phyloP scores from a whole-genome alignment of 2,888 invertebrate species.

The Lysandra coridon region DNA sequence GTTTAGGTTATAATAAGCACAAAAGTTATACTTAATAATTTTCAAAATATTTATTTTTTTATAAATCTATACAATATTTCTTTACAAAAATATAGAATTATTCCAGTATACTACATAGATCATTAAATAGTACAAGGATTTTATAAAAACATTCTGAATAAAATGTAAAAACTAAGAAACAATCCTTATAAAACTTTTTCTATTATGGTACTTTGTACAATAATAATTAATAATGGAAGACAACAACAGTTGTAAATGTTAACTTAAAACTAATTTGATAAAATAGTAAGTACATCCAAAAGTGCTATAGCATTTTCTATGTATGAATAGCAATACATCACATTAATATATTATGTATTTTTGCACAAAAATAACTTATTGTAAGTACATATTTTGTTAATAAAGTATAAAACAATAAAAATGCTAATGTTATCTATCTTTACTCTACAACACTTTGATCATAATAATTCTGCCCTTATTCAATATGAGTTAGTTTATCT shows the following conservation, averaged over 20 bases:
- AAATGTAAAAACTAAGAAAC: background rate
- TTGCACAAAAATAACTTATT: background rate
- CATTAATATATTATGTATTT: too few relatives aligned
- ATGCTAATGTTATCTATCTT: too few relatives aligned
- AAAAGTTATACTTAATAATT: background rate
- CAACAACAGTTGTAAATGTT: background rate
- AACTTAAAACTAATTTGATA: slow-evolving; percentile 1
- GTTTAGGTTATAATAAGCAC: background rate
- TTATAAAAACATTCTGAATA: too few relatives aligned
- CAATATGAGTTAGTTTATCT: too few relatives aligned
- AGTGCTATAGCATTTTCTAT: background rate
- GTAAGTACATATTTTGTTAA: background rate
- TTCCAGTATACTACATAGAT: background rate
- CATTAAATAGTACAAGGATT: background rate
- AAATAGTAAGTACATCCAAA: background rate
- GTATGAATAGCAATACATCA: too few relatives aligned
- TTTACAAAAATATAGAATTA: background rate
- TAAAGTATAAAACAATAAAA: background rate
- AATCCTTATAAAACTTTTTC: background rate
- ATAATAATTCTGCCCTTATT: too few relatives aligned
- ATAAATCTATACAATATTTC: background rate
- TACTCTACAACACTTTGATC: too few relatives aligned
- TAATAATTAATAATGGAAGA: background rate
- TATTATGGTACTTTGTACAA: background rate
- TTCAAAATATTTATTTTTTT: background rate